A percentile compares a stretch with the other conserved stretches of the same genome.
These are phyloP conservation scores for Hirtodrosophila duncani DNA, from an alignment of 2,888 invertebrate genomes.

Conservation along the genomic window DNA sequence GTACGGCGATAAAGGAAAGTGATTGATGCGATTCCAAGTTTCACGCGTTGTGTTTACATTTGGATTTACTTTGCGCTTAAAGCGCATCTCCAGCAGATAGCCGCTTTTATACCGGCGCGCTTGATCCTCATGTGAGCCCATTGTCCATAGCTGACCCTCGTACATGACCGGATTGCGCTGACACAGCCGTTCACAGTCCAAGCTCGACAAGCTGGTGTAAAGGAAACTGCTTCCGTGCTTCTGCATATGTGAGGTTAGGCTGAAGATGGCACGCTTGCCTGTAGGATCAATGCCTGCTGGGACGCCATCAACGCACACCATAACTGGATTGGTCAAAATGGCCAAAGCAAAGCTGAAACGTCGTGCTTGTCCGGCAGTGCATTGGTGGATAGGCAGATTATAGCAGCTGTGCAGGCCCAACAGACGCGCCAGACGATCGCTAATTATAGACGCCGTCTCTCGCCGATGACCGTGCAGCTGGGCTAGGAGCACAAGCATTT, in stretches of 20 bases:
- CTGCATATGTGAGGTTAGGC: constrained; percentile 76
- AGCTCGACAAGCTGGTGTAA: constrained; percentile 80
- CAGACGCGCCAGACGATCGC: constrained; percentile 37
- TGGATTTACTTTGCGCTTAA: constrained; percentile 46
- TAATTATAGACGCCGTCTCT: background rate
- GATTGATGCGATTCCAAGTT: constrained; percentile 47
- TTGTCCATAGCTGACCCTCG: constrained; percentile 39
- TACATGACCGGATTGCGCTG: constrained; percentile 26
- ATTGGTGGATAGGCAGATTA: constrained; percentile 13
- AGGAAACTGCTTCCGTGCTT: constrained; percentile 43
- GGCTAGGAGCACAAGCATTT: constrained; percentile 40
- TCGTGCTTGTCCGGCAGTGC: constrained; percentile 43
- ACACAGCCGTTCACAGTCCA: constrained; percentile 47
- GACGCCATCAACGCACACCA: constrained; percentile 49
- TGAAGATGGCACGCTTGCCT: constrained; percentile 37
- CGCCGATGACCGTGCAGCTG: constrained; percentile 37
- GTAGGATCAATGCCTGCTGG: constrained; percentile 46
- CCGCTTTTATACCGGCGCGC: constrained; percentile 20
- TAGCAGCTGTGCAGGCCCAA: constrained; percentile 43
- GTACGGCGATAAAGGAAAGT: constrained; percentile 43
- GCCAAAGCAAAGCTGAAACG: constrained; percentile 48
- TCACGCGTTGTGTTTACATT: constrained; percentile 30
- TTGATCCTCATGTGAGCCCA: constrained; percentile 10
- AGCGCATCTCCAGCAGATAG: constrained; percentile 47
- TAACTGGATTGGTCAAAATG: constrained; percentile 40